phyloP scores from a whole-genome alignment of 2,113 vertebrate genomes.

The Caracal caracal region DNA sequence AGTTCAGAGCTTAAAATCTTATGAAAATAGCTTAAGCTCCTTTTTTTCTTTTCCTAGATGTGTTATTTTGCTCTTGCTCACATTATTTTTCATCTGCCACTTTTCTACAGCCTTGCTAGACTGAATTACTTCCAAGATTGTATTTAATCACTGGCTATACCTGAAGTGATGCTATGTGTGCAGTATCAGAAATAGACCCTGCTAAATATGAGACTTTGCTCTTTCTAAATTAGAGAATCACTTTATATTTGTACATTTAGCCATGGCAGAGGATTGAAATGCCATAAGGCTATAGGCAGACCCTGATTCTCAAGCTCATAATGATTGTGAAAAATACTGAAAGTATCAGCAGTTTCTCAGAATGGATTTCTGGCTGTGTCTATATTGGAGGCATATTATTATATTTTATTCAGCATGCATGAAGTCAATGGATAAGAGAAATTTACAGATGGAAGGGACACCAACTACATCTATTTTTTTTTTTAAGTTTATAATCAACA shows the following conservation, averaged over 20 bases:
- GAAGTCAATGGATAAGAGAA: not conserved
- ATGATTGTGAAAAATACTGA: not conserved
- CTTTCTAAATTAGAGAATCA: slow-evolving; percentile 34
- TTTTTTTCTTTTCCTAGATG: not conserved
- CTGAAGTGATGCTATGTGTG: not conserved
- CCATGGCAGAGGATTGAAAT: not conserved
- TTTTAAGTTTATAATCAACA: not conserved
- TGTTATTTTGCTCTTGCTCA: not conserved
- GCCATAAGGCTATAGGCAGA: not conserved
- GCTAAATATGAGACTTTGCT: not conserved
- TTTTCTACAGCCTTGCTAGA: not conserved
- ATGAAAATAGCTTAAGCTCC: not conserved
- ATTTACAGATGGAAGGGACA: not conserved
- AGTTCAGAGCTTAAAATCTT: not conserved
- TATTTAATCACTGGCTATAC: slow-evolving; percentile 7
- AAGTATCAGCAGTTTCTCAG: not conserved
- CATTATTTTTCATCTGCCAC: not conserved
- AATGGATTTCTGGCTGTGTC: not conserved
- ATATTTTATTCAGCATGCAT: not conserved
- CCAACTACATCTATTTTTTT: not conserved
- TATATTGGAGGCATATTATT: not conserved
- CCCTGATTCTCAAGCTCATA: not conserved
- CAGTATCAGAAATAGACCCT: slow-evolving; percentile 29
- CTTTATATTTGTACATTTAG: not conserved
- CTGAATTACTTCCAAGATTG: not conserved